A percentile compares a stretch with the other conserved stretches of the same genome.
Evolutionary conservation across 2,888 invertebrate species (phyloP).

Genomic region (Drosophila formosana): DNA sequence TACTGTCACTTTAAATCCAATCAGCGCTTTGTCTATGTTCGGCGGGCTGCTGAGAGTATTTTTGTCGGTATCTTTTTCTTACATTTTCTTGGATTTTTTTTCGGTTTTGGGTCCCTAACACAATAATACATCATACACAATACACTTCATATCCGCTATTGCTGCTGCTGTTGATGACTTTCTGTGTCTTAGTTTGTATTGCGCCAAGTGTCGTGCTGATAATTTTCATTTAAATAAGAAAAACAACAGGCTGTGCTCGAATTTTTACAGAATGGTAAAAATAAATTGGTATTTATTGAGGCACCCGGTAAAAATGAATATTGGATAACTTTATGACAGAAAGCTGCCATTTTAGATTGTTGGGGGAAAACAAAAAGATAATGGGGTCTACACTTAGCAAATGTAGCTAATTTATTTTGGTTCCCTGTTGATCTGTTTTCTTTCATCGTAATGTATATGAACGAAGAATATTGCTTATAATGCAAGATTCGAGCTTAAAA

Average conservation of each 20-base stretch:
- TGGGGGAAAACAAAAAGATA: slow-evolving; percentile 1
- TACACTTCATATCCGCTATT: slow-evolving; percentile 45
- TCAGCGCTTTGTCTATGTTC: slow-evolving; percentile 78
- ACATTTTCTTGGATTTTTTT: slow-evolving; percentile 1
- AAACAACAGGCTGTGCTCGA: slow-evolving; percentile 32
- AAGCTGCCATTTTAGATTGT: slow-evolving; percentile 8
- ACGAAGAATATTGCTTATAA: background rate
- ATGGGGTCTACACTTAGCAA: background rate
- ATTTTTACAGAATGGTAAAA: slow-evolving; percentile 36
- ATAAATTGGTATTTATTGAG: slow-evolving; percentile 50
- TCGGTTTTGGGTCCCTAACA: slow-evolving; percentile 12
- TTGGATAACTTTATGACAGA: slow-evolving; percentile 27
- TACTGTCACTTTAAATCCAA: slow-evolving; percentile 83
- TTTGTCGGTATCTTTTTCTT: slow-evolving; percentile 9
- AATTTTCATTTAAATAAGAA: slow-evolving; percentile 57
- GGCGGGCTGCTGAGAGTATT: slow-evolving; percentile 36
- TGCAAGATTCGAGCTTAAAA: background rate
- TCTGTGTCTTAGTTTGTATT: slow-evolving; percentile 25
- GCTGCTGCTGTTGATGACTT: slow-evolving; percentile 7
- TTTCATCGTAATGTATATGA: background rate
- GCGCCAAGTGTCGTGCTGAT: slow-evolving; percentile 51
- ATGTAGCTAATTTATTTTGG: slow-evolving; percentile 7
- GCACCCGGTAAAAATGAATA: slow-evolving; percentile 19
- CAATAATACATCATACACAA: slow-evolving; percentile 35
- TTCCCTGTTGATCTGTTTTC: background rate